These are phyloP conservation scores for Ichneumoninae sp. DNA, from an alignment of 2,888 invertebrate species.

Conservation along the genomic window DNA sequence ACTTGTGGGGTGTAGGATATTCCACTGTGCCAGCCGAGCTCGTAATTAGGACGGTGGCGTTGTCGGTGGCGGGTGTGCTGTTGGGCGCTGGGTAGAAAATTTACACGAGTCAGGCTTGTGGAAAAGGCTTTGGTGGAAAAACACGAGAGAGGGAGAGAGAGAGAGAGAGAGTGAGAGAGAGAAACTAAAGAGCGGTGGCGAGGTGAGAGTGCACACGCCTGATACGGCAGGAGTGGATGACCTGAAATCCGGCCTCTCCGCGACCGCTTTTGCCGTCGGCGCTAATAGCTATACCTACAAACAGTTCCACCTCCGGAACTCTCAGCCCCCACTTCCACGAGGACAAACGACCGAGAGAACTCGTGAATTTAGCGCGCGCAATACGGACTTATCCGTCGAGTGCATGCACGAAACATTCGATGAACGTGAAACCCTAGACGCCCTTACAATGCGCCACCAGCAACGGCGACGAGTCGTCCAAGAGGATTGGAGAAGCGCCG, in stretches of 20 bases:
- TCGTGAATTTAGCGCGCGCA: conserved; percentile 46
- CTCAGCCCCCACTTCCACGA: conserved; percentile 22
- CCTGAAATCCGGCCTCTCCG: conserved; percentile 61
- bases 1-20: conserved; percentile 55
- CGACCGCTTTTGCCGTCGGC: conserved; percentile 55
- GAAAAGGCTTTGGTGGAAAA: conserved; percentile 57
- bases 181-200: conserved; percentile 29
- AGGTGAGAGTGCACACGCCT: conserved; percentile 52
- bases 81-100: conserved; percentile 53
- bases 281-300: conserved; percentile 62
- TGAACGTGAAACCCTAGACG: conserved; percentile 27
- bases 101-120: conserved; percentile 59
- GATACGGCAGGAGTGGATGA: conserved; percentile 62
- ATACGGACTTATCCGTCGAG: conserved; percentile 48
- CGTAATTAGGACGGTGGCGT: conserved; percentile 64
- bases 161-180: conserved; percentile 20
- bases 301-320: conserved; percentile 3
- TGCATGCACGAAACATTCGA: conserved; percentile 19
- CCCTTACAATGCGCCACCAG: neutral
- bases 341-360: conserved; percentile 18
- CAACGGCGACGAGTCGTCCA: neutral
- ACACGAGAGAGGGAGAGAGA: conserved; percentile 30
- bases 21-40: conserved; percentile 52
- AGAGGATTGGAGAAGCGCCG: conserved; percentile 2
- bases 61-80: conserved; percentile 47